These are phyloP conservation scores for Bagarius yarrelli DNA, from an alignment of 2,113 vertebrate species.

Conservation along the genomic window DNA sequence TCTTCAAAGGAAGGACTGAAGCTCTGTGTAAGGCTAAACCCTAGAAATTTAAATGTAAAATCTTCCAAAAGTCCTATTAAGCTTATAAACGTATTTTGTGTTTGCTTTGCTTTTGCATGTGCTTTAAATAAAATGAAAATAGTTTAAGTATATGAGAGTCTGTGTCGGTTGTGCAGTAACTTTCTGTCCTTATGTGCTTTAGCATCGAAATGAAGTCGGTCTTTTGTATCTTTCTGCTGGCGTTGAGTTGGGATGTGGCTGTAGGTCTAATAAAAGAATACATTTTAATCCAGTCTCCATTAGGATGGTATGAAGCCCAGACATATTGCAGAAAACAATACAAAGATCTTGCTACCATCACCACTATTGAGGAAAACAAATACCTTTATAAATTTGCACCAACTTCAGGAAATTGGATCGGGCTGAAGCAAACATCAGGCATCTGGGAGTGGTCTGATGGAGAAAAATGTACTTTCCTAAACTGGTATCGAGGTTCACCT, in stretches of 20 bases:
- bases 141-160: too few species aligned
- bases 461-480: background rate
- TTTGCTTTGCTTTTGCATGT: constrained; percentile 16
- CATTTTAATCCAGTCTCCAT: background rate
- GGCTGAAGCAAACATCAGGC: background rate
- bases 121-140: constrained; percentile 14
- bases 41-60: too few species aligned
- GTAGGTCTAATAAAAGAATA: too few species aligned
- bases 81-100: background rate
- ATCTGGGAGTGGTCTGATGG: constrained; percentile 44
- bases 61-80: too few species aligned
- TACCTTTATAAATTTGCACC: background rate
- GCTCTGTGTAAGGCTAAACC: too few species aligned
- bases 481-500: background rate
- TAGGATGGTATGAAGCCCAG: constrained; percentile 1
- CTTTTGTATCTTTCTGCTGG: background rate
- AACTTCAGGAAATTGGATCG: constrained; percentile 24
- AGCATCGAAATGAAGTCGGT: constrained; percentile 26
- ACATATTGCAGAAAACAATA: constrained; percentile 4
- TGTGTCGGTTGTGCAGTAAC: background rate
- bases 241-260: background rate
- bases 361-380: background rate
- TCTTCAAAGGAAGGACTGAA: too few species aligned
- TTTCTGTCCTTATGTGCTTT: background rate
- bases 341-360: background rate